Base-by-base conservation (phyloP, 1,140 invertebrate genomes). In the Melanaphis sacchari region DNA sequence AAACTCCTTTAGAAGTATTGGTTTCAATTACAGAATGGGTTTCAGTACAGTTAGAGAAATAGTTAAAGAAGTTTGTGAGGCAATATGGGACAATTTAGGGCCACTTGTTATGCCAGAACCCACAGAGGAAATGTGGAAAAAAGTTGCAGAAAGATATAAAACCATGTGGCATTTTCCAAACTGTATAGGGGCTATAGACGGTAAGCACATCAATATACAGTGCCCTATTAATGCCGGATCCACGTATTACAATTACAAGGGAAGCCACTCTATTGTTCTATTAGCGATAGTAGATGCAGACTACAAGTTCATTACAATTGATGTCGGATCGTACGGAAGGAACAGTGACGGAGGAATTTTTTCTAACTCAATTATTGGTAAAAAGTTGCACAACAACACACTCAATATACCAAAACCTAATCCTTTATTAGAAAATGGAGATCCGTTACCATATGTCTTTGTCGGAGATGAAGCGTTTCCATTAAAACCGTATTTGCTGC, bases 341-440 rank as follows among this genome's bases (percentile, higher is more conserved):
- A 94, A 95, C 46, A 94, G 94, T 93, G 95, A 96, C 93, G 95
- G 95, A 90, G 95, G 95, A 6, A 94, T 95, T 54, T 95, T 95
- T 93, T 94, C 94, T 87, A 94, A 94, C 92, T 94, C 89, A 43
- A 89, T 93, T 90, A 91, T 95, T 90, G 94, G 89, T 46, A 90
- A 94, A 52, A 66, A 91, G 94, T 89, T 94, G 26, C 26, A 93
- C 49, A 90, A 94, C 94, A 94, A 94, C 94, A 76, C 40, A n/a
- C 49, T 93, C n/a, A 54, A 91, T 41, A n/a, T 94, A 49, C 90
- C 89, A 22, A 31, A 85, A 43, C 93, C 93, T 41, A 38, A 31
- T 26, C 46, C 59, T 59, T 54, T 93, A 43, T 94, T 91, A 94
- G 91, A 94, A 85, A 93, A 94, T 94, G 38, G 93, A 94, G 89